Conservation (phyloP, 2,797 vertebrate genomes). For the Peromyscus nudipes region DNA sequence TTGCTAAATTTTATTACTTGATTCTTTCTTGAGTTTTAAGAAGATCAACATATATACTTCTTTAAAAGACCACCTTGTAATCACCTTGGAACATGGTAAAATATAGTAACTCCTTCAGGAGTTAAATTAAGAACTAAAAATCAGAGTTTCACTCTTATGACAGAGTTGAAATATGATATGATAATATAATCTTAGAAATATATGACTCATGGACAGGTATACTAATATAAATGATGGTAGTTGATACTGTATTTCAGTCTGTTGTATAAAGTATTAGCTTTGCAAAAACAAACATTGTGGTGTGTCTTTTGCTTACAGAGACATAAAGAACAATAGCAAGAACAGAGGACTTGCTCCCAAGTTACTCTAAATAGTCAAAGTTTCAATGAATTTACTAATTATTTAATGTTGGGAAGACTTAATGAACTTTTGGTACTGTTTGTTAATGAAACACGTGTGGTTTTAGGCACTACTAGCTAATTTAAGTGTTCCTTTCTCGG, state of each 20-base stretch:
- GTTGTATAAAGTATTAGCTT: constrained; percentile 26
- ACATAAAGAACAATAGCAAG: not conserved
- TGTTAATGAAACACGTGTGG: not conserved
- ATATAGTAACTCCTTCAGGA: constrained; percentile 9
- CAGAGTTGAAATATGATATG: not conserved
- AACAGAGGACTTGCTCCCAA: not conserved
- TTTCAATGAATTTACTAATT: constrained; percentile 8
- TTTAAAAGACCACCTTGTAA: not conserved
- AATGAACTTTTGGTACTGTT: not conserved
- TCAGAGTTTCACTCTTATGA: constrained; percentile 10
- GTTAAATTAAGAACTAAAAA: constrained; percentile 52
- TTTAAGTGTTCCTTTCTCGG: not conserved
- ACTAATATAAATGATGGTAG: not conserved
- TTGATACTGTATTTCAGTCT: constrained; percentile 27
- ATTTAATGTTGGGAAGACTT: not conserved
- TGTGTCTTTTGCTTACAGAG: not conserved
- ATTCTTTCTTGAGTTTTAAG: not conserved
- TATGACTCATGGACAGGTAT: constrained; percentile 1
- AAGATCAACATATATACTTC: not conserved
- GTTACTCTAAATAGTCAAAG: not conserved
- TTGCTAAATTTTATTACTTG: constrained; percentile 38
- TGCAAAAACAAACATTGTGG: not conserved
- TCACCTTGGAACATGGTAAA: not conserved
- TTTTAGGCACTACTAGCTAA: not conserved
- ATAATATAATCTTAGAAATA: constrained; percentile 32